These are phyloP conservation scores for Molorchus minor DNA, from an alignment of 2,888 invertebrate genomes.

Conservation along the genomic window DNA sequence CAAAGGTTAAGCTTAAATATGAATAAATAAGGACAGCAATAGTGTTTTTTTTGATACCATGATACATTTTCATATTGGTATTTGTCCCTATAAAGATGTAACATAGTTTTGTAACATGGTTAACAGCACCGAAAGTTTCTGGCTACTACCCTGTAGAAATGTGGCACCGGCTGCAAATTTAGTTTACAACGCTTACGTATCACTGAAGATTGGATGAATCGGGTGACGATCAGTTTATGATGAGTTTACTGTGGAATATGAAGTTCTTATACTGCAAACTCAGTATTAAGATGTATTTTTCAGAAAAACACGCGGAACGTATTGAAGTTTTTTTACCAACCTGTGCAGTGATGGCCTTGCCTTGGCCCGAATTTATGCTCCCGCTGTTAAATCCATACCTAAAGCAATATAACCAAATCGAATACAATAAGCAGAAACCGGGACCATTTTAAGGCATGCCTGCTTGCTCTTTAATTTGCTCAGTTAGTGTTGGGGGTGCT, in stretches of 20 bases:
- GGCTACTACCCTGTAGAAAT: constrained; percentile 55
- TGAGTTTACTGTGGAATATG: constrained; percentile 29
- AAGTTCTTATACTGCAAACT: constrained; percentile 43
- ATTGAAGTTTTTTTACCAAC: constrained; percentile 45
- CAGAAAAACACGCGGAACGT: constrained; percentile 3
- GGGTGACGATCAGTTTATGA: constrained; percentile 10
- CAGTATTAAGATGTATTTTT: constrained; percentile 1
- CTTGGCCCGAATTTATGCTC: constrained; percentile 58
- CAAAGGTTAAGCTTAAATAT: constrained; percentile 49
- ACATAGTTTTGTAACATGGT: constrained; percentile 32
- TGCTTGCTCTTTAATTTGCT: constrained; percentile 67
- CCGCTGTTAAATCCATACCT: constrained; percentile 62
- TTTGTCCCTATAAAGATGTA: constrained; percentile 39
- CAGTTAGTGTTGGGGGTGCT: constrained; percentile 72
- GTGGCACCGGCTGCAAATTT: constrained; percentile 44
- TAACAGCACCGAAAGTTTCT: constrained; percentile 42
- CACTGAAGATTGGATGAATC: constrained; percentile 16
- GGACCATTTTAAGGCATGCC: constrained; percentile 60
- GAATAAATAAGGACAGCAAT: constrained; percentile 51
- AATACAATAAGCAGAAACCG: constrained; percentile 61
- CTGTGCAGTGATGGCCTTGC: constrained; percentile 59
- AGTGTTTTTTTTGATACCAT: constrained; percentile 40
- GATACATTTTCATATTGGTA: constrained; percentile 43
- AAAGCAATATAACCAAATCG: constrained; percentile 62
- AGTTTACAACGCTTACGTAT: constrained; percentile 22